Evolutionary conservation across 2,113 vertebrate genomes (phyloP).

Genomic region (Apistogramma diplotaenia): DNA sequence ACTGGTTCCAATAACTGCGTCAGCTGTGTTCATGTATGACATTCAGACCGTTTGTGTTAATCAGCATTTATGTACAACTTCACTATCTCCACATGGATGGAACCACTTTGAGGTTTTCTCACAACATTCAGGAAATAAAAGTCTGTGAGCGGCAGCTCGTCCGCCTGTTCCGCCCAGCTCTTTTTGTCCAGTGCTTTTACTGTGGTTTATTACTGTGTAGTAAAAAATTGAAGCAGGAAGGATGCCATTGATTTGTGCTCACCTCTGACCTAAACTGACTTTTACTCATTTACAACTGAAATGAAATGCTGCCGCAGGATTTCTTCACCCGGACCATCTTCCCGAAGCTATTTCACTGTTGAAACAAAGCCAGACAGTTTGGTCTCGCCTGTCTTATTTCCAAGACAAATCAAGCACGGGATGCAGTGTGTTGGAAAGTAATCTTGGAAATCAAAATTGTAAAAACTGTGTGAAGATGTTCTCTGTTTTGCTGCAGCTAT

Average conservation of each 20-base stretch:
- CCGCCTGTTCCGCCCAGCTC: neutral
- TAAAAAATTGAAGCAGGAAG: conserved; percentile 43
- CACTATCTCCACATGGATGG: neutral
- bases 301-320: neutral
- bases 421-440: conserved; percentile 47
- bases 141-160: neutral
- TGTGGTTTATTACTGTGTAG: conserved; percentile 9
- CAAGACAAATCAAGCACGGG: conserved; percentile 42
- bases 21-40: neutral
- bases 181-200: conserved; percentile 3
- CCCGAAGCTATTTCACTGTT: conserved; percentile 21
- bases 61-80: conserved; percentile 15
- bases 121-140: conserved; percentile 51
- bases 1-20: neutral
- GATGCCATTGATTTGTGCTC: conserved; percentile 18
- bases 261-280: neutral
- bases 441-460: conserved; percentile 59
- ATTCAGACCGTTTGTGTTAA: conserved; percentile 1
- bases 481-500: neutral
- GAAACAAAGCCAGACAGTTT: conserved; percentile 21
- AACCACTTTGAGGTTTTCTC: neutral
- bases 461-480: conserved; percentile 22
- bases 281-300: conserved; percentile 16
- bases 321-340: neutral
- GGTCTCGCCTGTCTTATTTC: conserved; percentile 42